Base-by-base conservation (phyloP, 37 sponge, comb jelly and placozoan genomes). In the Cladorhizidae sp. region DNA sequence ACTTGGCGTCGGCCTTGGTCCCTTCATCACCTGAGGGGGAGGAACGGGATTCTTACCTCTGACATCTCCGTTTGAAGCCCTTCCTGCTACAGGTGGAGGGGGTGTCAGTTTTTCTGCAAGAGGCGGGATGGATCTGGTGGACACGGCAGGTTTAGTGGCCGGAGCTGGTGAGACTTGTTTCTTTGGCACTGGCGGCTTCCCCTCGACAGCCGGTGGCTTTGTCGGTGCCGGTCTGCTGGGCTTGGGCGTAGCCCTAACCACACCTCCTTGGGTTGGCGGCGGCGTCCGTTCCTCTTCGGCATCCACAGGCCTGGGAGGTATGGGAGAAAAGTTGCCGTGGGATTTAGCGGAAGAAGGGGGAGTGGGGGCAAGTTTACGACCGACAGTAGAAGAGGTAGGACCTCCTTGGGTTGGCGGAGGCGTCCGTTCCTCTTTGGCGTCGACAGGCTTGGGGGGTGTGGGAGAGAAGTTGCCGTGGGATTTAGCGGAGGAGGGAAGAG, bases 121-220 rank as follows among this genome's bases (percentile, higher is more conserved):
- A 37, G 14, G 57, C 8, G 21, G 14, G 29, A 57, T 31, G 40
- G 61, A 17, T 31, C 21, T 54, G 25, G n/a, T 26, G 23, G 57
- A 36, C 22, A 70, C 58, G 7, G 56, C 15, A 14, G 52, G 75
- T 35, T 56, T 69, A 51, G 33, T 56, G 23, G 51, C 35, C 3
- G 80, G 74, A 28, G 32, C 50, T 59, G 78, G 78, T 38, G 55
- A 1, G 39, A 40, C 59, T 65, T 78, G 33, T 31, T 57, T 68
- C 3, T 21, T 21, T 42, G 79, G n/a, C 35, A 42, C 35, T 42
- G 39, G 25, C 11, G 72, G 72, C 22, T 71, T 71, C 6, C 49
- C 38, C 3, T 23, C 49, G 5, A 42, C 45, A 71, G 49, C 23
- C 14, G 72, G 45, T 9, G 42, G 42, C 17, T 61, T 61, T 61